Base-by-base conservation (phyloP, 1,140 invertebrate species). In the Tetramorium parvispinum region DNA sequence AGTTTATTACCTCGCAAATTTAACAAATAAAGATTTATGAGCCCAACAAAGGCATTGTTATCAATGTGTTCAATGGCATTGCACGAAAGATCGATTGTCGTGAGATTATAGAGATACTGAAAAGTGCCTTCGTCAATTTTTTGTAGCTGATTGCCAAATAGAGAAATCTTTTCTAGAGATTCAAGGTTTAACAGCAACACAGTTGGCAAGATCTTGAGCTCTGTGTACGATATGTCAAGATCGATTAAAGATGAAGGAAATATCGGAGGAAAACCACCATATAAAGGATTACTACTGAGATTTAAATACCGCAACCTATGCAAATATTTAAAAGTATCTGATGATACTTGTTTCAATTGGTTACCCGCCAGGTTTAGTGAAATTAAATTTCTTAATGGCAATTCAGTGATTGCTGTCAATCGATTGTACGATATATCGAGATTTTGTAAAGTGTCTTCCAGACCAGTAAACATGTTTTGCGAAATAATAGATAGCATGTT, bases 341-440 rank as follows among this genome's bases (percentile, higher is more conserved):
- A 95, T 0, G 97, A 95, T 11, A 98, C 92, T 85, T 97, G 97
- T 0, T 96, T 97, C 11, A 98, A 91, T 91, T 97, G 96, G 92
- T 98, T 99, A 32, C 96, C 96, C n/a, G 97, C 97, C 21, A 98
- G 93, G 93, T 98, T 97, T 10, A 98, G 94, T 43, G 96, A 96
- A 89, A 97, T 95, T 8, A 98, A 94, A 76, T 96, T 96, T 0
- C 95, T 94, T 70, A 98, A 94, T 0, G 96, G 94, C 24, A 98
- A 93, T 1, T 97, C 96, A 65, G 96, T 96, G n/a, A 96, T 96
- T 0, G 96, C 95, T 6, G 96, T 96, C 3, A 98, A 96, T 73
- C 97, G 96, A 92, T 99, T 99, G 91, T 97, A 97, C 7, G 97
- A 97, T 2, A 98, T 92, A 92, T 97, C 97, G 16, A 99, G 94